These are phyloP conservation scores for Sardina pilchardus DNA, from an alignment of 2,113 vertebrate genomes.

Conservation along the genomic window DNA sequence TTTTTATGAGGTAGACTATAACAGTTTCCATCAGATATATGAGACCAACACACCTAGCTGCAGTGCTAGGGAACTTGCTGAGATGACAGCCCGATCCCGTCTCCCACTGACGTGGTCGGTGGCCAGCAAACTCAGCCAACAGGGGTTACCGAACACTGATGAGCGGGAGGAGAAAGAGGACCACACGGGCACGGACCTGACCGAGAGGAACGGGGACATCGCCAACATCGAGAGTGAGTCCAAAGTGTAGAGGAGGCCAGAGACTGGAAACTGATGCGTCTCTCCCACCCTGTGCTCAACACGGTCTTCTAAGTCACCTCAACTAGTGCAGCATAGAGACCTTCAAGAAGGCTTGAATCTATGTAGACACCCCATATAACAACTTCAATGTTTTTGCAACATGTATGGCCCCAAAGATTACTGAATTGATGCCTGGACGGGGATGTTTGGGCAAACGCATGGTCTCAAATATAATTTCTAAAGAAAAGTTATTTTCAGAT, in stretches of 20 bases:
- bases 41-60: constrained; percentile 92
- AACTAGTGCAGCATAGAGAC: constrained; percentile 46
- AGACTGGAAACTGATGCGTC: not conserved
- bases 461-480: constrained; percentile 64
- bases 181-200: constrained; percentile 69
- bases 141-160: constrained; percentile 77
- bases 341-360: constrained; percentile 53
- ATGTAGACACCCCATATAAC: constrained; percentile 49
- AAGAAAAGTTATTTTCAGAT: constrained; percentile 69
- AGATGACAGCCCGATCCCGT: constrained; percentile 78
- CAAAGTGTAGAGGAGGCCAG: constrained; percentile 78
- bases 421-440: constrained; percentile 37
- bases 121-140: constrained; percentile 91
- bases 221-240: constrained; percentile 92
- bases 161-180: constrained; percentile 75
- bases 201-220: constrained; percentile 89
- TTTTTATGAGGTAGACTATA: constrained; percentile 98
- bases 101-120: constrained; percentile 92
- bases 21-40: constrained; percentile 95
- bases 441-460: constrained; percentile 64
- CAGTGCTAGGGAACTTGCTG: constrained; percentile 90
- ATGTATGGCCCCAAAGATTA: constrained; percentile 48
- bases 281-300: not conserved
- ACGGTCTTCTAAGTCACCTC: not conserved
- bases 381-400: constrained; percentile 40